Percentiles rank a stretch among this genome's conserved stretches.
Conservation (phyloP, 2,113 vertebrate genomes). For the Butastur rufipennis region DNA sequence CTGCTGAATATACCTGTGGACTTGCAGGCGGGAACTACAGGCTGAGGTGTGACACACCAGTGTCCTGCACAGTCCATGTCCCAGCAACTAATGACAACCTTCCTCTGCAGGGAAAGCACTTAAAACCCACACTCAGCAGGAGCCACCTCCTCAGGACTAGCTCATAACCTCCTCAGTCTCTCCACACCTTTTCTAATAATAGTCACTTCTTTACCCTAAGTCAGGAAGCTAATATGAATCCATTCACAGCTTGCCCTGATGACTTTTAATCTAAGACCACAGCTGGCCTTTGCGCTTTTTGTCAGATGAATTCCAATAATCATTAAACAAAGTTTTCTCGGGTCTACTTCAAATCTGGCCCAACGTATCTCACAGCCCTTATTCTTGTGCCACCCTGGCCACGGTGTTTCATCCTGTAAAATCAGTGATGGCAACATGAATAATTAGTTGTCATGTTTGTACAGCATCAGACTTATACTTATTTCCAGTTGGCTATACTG, state of each 20-base stretch:
- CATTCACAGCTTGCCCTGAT: background rate
- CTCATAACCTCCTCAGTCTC: background rate
- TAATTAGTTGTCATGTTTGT: background rate
- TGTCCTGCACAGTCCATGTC: background rate
- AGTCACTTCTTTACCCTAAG: background rate
- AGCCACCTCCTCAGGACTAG: background rate
- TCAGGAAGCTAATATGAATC: background rate
- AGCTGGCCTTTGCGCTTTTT: background rate
- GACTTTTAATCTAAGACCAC: background rate
- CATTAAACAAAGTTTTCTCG: background rate
- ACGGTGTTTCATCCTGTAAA: background rate
- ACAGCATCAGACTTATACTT: background rate
- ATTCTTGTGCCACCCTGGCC: background rate
- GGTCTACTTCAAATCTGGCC: background rate
- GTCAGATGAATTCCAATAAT: background rate
- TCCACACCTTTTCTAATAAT: background rate
- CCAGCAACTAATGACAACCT: background rate
- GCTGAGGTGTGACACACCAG: background rate
- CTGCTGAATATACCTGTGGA: background rate
- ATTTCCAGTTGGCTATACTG: conserved; percentile 1
- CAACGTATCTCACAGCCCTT: background rate
- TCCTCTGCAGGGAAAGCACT: background rate
- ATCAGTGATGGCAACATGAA: background rate
- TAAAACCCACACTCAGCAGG: background rate
- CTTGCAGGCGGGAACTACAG: background rate